phyloP scores from a whole-genome alignment of 2,888 invertebrate genomes.

The Litoditis marina region DNA sequence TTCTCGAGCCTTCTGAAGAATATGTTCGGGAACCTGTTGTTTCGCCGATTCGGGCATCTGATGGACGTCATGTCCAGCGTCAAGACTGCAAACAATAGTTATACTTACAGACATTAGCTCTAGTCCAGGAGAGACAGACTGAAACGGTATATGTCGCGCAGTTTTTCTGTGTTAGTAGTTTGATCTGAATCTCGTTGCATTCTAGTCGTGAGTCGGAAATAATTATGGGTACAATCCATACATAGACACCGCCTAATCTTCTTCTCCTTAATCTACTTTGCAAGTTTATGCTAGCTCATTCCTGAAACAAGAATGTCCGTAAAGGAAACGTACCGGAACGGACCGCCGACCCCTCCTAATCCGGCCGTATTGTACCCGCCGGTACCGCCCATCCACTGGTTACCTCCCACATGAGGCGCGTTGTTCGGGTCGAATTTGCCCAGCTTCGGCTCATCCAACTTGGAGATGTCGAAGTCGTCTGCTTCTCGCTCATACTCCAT shows the following conservation, averaged over 20 bases:
- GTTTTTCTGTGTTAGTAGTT: too few species aligned
- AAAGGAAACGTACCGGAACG: slow-evolving; percentile 20
- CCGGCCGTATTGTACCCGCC: slow-evolving; percentile 87
- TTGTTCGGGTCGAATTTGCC: slow-evolving; percentile 70
- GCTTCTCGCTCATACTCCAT: slow-evolving; percentile 42
- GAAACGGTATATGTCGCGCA: too few species aligned
- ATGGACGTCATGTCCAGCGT: slow-evolving; percentile 87
- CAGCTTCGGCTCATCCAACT: slow-evolving; percentile 78
- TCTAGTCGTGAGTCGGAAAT: too few species aligned
- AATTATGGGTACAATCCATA: too few species aligned
- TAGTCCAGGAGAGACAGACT: too few species aligned
- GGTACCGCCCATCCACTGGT: slow-evolving; percentile 92
- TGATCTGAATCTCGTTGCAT: too few species aligned
- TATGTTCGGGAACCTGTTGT: slow-evolving; percentile 78
- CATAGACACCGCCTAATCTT: too few species aligned
- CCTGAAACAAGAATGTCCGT: too few species aligned
- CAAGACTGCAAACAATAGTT: slow-evolving; percentile 69
- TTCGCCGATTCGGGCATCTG: slow-evolving; percentile 86
- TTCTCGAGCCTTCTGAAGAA: slow-evolving; percentile 83
- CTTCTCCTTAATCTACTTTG: too few species aligned
- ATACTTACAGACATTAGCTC: too few species aligned
- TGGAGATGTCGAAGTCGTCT: slow-evolving; percentile 46
- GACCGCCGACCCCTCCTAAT: slow-evolving; percentile 84
- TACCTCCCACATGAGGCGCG: slow-evolving; percentile 90
- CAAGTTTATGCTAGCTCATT: too few species aligned